Evolutionary conservation across 2,888 invertebrate genomes (phyloP).

Genomic region (Mantis religiosa): DNA sequence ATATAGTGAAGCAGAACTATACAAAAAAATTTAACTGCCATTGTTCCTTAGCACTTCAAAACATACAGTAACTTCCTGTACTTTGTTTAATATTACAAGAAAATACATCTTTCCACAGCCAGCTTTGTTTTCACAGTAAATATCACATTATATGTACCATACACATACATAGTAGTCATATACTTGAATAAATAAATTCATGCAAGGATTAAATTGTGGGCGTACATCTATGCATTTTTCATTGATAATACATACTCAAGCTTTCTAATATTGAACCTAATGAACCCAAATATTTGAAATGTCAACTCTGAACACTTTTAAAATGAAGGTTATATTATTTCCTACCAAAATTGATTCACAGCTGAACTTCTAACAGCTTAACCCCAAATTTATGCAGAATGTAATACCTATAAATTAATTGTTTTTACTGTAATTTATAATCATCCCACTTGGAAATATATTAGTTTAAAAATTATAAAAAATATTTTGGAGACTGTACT

Average conservation of each 20-base stretch:
- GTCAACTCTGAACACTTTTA: too few relatives aligned
- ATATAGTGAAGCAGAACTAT: not conserved
- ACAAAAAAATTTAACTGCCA: too few relatives aligned
- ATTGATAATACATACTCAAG: too few relatives aligned
- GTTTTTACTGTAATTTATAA: not conserved
- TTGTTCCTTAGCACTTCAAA: not conserved
- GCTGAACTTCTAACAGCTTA: too few relatives aligned
- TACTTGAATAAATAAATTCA: not conserved
- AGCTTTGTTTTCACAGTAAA: not conserved
- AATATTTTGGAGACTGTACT: not conserved
- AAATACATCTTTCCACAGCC: not conserved
- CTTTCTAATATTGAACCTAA: too few relatives aligned
- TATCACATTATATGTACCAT: not conserved
- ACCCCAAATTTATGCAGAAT: not conserved
- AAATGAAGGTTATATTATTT: too few relatives aligned
- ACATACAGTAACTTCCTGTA: not conserved
- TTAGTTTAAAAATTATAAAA: not conserved
- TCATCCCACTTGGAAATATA: not conserved
- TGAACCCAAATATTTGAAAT: too few relatives aligned
- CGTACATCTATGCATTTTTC: too few relatives aligned
- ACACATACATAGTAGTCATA: not conserved
- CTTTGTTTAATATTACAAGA: not conserved
- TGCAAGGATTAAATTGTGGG: too few relatives aligned
- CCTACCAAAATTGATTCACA: too few relatives aligned
- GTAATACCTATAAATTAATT: not conserved